Conservation (phyloP, 2,113 vertebrate genomes). For the Mola mola region DNA sequence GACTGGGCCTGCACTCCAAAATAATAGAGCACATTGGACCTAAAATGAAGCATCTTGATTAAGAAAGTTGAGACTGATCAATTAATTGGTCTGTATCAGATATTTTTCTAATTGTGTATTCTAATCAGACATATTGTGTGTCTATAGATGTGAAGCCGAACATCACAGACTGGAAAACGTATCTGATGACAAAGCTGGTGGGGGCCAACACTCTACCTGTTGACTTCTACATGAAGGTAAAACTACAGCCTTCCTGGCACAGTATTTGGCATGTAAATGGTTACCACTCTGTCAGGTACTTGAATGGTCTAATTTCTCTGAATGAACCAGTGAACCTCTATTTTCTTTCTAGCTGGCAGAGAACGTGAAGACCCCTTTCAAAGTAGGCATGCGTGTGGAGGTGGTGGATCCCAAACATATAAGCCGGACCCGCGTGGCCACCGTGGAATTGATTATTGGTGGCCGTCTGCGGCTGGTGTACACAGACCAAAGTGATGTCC, state of each 20-base stretch:
- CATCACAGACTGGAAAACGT: slow-evolving; percentile 90
- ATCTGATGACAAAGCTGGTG: slow-evolving; percentile 92
- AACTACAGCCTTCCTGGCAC: background rate
- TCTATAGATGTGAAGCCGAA: slow-evolving; percentile 70
- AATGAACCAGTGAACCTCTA: background rate
- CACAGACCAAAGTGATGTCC: slow-evolving; percentile 82
- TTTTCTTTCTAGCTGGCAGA: slow-evolving; percentile 86
- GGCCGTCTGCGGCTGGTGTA: slow-evolving; percentile 92
- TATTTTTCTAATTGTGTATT: background rate
- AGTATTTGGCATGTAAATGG: background rate
- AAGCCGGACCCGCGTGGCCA: slow-evolving; percentile 87
- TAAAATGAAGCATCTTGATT: background rate
- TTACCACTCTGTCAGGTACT: no score
- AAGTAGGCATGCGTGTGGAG: slow-evolving; percentile 90
- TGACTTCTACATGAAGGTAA: slow-evolving; percentile 94
- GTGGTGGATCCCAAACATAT: slow-evolving; percentile 91
- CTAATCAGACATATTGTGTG: background rate
- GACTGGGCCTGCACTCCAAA: no score
- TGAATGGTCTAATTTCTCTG: background rate
- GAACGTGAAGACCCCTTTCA: slow-evolving; percentile 87
- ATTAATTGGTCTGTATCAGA: background rate
- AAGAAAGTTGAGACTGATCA: background rate
- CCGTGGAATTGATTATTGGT: slow-evolving; percentile 87
- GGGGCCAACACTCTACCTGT: slow-evolving; percentile 91
- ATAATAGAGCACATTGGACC: no score